Evolutionary conservation across 2,888 invertebrate genomes (phyloP).

Genomic region (Synergus japonicus): DNA sequence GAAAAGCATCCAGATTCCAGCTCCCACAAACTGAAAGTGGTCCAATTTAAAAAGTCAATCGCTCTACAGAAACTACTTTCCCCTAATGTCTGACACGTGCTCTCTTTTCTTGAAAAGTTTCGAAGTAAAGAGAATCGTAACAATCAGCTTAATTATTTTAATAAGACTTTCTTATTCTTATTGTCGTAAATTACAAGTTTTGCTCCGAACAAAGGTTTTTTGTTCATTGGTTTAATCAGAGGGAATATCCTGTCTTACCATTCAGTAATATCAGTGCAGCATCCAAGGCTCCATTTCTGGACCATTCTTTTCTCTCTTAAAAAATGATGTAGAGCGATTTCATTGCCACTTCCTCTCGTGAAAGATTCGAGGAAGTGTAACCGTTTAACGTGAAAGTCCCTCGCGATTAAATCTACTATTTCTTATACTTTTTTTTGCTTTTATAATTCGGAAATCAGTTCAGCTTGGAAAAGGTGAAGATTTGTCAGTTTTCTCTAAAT

Average conservation of each 20-base stretch:
- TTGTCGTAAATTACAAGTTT: not conserved
- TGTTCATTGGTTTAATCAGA: not conserved
- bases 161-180: constrained; percentile 3
- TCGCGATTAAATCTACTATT: not conserved
- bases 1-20: not conserved
- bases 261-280: not conserved
- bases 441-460: not conserved
- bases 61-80: constrained; percentile 6
- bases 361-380: not conserved
- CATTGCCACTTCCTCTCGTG: not conserved
- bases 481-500: not conserved
- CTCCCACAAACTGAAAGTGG: not conserved
- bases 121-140: not conserved
- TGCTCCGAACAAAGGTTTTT: not conserved
- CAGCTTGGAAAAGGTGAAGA: not conserved
- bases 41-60: not conserved
- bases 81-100: not conserved
- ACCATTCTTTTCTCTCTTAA: not conserved
- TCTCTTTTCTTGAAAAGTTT: not conserved
- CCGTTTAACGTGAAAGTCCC: not conserved
- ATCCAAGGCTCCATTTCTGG: constrained; percentile 8
- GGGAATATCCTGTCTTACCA: not conserved
- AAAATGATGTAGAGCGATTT: not conserved
- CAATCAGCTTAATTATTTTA: not conserved
- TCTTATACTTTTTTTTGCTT: not conserved